A percentile compares a stretch with the other conserved stretches of the same genome.
Evolutionary conservation across 2,888 invertebrate species (phyloP).

Genomic region (Nesidiocoris tenuis): DNA sequence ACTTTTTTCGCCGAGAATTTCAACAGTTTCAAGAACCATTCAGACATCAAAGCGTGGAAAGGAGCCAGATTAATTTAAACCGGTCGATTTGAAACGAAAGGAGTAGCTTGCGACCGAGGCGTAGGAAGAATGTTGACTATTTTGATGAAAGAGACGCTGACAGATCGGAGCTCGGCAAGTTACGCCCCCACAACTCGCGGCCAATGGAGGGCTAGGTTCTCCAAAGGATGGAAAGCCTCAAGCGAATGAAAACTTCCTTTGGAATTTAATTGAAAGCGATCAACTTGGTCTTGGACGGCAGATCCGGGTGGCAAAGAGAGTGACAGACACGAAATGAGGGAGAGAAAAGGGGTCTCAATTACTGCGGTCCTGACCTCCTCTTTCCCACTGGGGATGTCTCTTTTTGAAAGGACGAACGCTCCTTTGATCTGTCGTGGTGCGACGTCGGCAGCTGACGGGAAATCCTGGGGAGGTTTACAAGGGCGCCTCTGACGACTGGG

Average conservation of each 20-base stretch:
- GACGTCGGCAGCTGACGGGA: background rate
- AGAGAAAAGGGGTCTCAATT: constrained; percentile 29
- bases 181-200: background rate
- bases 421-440: constrained; percentile 2
- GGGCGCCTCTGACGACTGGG: background rate
- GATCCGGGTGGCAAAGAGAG: constrained; percentile 28
- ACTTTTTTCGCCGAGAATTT: no score
- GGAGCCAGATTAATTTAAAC: background rate
- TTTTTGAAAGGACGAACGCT: background rate
- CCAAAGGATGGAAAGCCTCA: constrained; percentile 39
- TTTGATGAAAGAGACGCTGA: constrained; percentile 31
- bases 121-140: constrained; percentile 38
- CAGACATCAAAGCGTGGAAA: background rate
- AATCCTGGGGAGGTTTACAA: background rate
- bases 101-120: background rate
- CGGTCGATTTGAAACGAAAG: background rate
- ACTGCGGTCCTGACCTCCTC: constrained; percentile 22
- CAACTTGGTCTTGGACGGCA: constrained; percentile 2
- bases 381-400: background rate
- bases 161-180: constrained; percentile 14
- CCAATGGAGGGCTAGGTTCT: constrained; percentile 5
- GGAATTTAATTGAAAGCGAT: constrained; percentile 44
- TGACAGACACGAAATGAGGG: constrained; percentile 1
- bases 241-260: constrained; percentile 42
- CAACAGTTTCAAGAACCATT: background rate